These are phyloP conservation scores for Drosophila trapezifrons DNA, from an alignment of 1,140 invertebrate genomes.

Conservation along the genomic window DNA sequence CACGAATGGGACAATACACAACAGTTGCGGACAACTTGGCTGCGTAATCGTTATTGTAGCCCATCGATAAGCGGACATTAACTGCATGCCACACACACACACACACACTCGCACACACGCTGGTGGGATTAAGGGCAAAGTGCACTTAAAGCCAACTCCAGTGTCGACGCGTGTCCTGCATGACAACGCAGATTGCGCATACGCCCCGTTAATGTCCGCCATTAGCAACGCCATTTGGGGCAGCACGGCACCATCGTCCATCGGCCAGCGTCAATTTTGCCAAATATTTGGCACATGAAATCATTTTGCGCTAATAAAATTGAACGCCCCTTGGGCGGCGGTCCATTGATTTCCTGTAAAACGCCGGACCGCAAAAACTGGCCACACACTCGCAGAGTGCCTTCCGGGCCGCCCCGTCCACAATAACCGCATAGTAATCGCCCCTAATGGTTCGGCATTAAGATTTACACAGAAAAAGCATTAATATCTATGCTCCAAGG, in stretches of 20 bases:
- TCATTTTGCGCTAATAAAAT: conserved; percentile 81
- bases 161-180: conserved; percentile 57
- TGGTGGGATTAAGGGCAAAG: conserved; percentile 62
- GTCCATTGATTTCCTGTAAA: conserved; percentile 79
- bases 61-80: conserved; percentile 70
- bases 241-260: conserved; percentile 31
- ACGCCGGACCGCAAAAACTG: conserved; percentile 55
- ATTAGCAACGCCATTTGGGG: conserved; percentile 72
- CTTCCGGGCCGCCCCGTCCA: neutral
- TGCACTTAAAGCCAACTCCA: conserved; percentile 71
- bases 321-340: conserved; percentile 44
- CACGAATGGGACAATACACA: conserved; percentile 5
- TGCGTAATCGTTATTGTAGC: conserved; percentile 45
- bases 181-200: conserved; percentile 68
- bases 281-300: conserved; percentile 82
- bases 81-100: conserved; percentile 42
- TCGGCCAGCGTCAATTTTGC: conserved; percentile 67
- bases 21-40: conserved; percentile 24
- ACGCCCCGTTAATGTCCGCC: conserved; percentile 74
- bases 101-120: conserved; percentile 18
- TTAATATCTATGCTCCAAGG: conserved; percentile 45
- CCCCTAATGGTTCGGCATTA: conserved; percentile 27
- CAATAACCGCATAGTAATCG: conserved; percentile 44
- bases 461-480: conserved; percentile 44
- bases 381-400: conserved; percentile 45